Evolutionary conservation across 2,797 vertebrate genomes (phyloP).

Genomic region (Lepilemur ruficaudatus): DNA sequence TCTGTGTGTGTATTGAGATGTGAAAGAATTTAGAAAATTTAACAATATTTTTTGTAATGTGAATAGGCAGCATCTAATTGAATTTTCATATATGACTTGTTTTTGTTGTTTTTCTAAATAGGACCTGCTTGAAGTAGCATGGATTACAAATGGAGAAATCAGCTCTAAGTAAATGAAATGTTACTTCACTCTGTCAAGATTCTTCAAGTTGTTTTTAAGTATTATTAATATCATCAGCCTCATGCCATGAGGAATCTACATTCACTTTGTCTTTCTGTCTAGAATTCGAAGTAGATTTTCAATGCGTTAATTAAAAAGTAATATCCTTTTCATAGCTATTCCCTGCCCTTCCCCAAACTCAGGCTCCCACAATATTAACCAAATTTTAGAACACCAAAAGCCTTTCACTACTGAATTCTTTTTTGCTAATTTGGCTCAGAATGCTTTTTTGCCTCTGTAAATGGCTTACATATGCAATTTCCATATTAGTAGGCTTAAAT

Average conservation of each 20-base stretch:
- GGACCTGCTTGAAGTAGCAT: background rate
- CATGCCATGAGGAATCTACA: conserved; percentile 13
- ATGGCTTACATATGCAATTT: conserved; percentile 33
- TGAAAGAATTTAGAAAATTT: background rate
- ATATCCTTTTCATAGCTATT: conserved; percentile 46
- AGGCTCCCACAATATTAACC: conserved; percentile 42
- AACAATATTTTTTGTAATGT: conserved; percentile 35
- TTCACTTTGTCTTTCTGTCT: conserved; percentile 38
- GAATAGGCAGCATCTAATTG: conserved; percentile 14
- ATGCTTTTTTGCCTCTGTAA: conserved; percentile 44
- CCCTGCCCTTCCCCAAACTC: background rate
- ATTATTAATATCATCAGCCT: background rate
- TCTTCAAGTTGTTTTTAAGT: conserved; percentile 26
- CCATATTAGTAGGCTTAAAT: conserved; percentile 39
- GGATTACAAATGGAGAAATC: conserved; percentile 33
- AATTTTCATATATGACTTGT: conserved; percentile 51
- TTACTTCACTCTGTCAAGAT: conserved; percentile 4
- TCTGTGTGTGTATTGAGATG: background rate
- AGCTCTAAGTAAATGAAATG: conserved; percentile 51
- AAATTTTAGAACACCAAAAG: conserved; percentile 46
- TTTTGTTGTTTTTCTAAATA: conserved; percentile 50
- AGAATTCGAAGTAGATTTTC: conserved; percentile 57
- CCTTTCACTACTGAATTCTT: conserved; percentile 17
- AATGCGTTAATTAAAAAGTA: conserved; percentile 54
- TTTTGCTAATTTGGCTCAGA: background rate